These are phyloP conservation scores for Choreutis nemorana DNA, from an alignment of 2,888 invertebrate species.

Conservation along the genomic window DNA sequence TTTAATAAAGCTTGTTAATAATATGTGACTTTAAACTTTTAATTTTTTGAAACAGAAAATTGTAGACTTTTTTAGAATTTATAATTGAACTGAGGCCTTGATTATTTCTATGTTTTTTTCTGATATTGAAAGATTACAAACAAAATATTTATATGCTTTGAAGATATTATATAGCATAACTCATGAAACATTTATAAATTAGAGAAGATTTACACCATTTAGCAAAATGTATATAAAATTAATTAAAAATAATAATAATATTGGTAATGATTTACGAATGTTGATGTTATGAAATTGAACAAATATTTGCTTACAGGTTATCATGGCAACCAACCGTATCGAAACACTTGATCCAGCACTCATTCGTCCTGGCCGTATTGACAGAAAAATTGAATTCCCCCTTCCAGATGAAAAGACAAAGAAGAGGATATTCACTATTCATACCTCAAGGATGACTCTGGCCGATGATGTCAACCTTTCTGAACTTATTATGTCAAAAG, in stretches of 20 bases:
- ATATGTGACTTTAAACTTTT: too few species aligned
- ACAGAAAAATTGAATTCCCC: constrained; percentile 99
- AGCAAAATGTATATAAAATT: too few species aligned
- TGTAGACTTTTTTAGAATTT: too few species aligned
- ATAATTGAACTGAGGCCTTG: too few species aligned
- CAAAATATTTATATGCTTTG: constrained; percentile 5
- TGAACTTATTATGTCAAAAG: constrained; percentile 98
- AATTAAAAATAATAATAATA: too few species aligned
- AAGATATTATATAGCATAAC: too few species aligned
- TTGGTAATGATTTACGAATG: background rate
- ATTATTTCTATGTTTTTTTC: too few species aligned
- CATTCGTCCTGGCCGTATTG: constrained; percentile 98
- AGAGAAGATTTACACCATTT: too few species aligned
- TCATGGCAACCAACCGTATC: constrained; percentile 98
- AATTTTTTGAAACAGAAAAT: too few species aligned
- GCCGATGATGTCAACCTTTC: constrained; percentile 96
- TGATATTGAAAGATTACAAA: constrained; percentile 2
- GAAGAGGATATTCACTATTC: constrained; percentile 95
- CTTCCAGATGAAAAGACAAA: constrained; percentile 99
- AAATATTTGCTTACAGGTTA: constrained; percentile 70
- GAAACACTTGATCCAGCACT: constrained; percentile 98
- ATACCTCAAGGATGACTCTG: constrained; percentile 98
- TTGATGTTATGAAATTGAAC: too few species aligned
- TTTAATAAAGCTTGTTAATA: too few species aligned
- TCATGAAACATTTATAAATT: too few species aligned